Evolutionary conservation across 2,113 vertebrate genomes (phyloP).

Genomic region (Zosterops lateralis): DNA sequence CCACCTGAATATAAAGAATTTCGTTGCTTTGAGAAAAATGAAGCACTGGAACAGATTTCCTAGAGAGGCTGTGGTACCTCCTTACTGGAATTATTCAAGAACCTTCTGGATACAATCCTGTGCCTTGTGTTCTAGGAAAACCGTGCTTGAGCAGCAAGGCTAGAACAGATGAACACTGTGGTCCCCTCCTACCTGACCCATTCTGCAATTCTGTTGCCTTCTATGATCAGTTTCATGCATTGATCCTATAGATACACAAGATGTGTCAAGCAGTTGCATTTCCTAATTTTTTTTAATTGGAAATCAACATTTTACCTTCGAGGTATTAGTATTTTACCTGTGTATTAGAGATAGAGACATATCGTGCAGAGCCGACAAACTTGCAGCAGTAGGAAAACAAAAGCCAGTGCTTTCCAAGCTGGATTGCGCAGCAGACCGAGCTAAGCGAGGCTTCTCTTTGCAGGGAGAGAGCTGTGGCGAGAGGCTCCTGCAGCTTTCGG

Average conservation of each 20-base stretch:
- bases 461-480: background rate
- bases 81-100: background rate
- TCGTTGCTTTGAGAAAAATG: accelerated
- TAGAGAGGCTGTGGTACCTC: background rate
- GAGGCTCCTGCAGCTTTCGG: background rate
- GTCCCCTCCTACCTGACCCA: background rate
- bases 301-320: background rate
- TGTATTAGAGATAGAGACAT: background rate
- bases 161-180: background rate
- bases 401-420: background rate
- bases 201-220: background rate
- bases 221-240: background rate
- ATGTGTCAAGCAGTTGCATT: background rate
- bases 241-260: background rate
- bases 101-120: background rate
- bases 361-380: background rate
- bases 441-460: background rate
- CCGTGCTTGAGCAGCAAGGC: background rate
- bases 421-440: background rate
- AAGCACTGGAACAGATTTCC: background rate
- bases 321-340: background rate
- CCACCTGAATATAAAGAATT: background rate
- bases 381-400: background rate
- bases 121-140: background rate
- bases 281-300: background rate